phyloP scores from a whole-genome alignment of 92 coral and sea anemone species.

The Heteractis magnifica region DNA sequence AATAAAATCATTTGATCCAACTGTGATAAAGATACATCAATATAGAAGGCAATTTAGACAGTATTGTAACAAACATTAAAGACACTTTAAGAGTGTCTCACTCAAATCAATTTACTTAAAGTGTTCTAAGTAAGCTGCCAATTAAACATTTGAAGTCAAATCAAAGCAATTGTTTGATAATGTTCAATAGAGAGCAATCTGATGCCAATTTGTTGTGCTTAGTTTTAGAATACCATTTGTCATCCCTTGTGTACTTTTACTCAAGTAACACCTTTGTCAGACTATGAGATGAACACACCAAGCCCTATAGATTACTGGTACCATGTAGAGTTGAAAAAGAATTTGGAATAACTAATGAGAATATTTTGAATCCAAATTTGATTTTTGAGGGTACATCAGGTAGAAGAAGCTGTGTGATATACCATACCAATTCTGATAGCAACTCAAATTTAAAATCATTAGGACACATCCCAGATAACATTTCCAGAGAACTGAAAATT shows the following conservation, averaged over 20 bases:
- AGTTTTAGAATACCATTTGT: background rate
- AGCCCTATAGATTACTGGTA: background rate
- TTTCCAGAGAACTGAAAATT: too few species aligned
- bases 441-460: too few species aligned
- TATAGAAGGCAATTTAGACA: too few species aligned
- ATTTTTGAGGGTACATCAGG: slow-evolving; percentile 1
- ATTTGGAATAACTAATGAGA: background rate
- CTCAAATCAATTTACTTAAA: too few species aligned
- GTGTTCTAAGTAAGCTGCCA: too few species aligned
- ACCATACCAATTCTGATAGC: background rate
- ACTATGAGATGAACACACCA: background rate
- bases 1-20: background rate
- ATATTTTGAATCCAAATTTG: background rate
- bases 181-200: background rate
- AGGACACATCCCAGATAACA: too few species aligned
- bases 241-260: background rate
- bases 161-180: background rate
- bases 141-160: too few species aligned
- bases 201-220: background rate
- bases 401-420: background rate
- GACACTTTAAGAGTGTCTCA: background rate
- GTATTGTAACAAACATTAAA: background rate
- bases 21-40: background rate
- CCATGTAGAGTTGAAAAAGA: background rate
- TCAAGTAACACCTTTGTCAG: background rate